Evolutionary conservation across 2,113 vertebrate species (phyloP), one percentile per base, ranked within the genome.

Genomic region (Laterallus jamaicensis): DNA sequence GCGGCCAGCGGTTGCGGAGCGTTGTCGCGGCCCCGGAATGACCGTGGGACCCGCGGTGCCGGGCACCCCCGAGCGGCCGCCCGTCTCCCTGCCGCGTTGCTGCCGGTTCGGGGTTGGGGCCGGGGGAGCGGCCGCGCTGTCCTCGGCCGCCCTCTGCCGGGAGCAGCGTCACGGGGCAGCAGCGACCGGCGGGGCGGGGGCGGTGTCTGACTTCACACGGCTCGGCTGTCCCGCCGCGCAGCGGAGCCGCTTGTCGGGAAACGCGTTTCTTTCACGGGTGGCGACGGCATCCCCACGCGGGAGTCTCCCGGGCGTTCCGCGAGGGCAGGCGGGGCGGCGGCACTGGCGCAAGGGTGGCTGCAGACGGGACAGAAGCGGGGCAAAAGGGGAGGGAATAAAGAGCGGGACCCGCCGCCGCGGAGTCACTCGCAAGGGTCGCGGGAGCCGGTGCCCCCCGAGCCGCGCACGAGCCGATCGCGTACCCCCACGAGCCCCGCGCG

Each of bases 381-480:
- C 6, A 15, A 55, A 13, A 5, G 21, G 9, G 44, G 44, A 44
- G 44, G 44, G 19, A 44, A 3, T 10, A 20, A 74, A 20, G 11
- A 19, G 24, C 5, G 29, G 1, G 20, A 0, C 11, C 10, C 13
- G 24, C 59, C 28, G 12, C 54, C 11, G 8, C 2, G 26, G 22
- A 3, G 11, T 10, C 16, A 21, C 52, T 44, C 1, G 47, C 62
- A 3, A 8, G 25, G 11, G 20, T 17, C 10, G 20, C 26, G 20
- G 16, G 28, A 5, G 19, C 28, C 40, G 32, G 39, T 55, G 49
- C 20, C 50, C 10, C 15, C 12, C 50, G 39, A 74, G 49, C 32
- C 59, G 8, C 13, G 15, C 56, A 32, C 37, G 24, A 42, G 37
- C n/a, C 39, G 39, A 22, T 17, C 31, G 19, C 37, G 28, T 32